Percentiles rank a stretch among this genome's conserved stretches.
Evolutionary conservation across 1,140 invertebrate species (phyloP).

Genomic region (Papilio polyxenes): DNA sequence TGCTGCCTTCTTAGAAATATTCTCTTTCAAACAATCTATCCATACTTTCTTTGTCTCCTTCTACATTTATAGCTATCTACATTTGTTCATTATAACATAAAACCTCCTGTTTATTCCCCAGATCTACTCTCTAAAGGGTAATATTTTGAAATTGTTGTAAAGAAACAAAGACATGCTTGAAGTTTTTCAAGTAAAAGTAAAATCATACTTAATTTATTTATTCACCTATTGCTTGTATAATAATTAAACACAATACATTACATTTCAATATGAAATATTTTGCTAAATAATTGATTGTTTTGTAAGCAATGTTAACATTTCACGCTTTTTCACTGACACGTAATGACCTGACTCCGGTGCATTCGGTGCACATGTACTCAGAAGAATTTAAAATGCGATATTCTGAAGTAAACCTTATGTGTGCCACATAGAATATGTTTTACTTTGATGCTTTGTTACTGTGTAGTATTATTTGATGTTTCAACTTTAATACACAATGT

Average conservation of each 20-base stretch:
- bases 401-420: slow-evolving; percentile 4
- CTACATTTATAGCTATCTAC: too few species aligned
- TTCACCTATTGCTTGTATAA: not conserved
- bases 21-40: not conserved
- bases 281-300: slow-evolving; percentile 10
- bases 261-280: not conserved
- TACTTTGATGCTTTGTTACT: not conserved
- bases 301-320: not conserved
- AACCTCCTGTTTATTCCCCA: too few species aligned
- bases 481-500: not conserved
- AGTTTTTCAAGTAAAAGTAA: not conserved
- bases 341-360: slow-evolving; percentile 30
- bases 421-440: not conserved
- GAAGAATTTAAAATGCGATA: not conserved
- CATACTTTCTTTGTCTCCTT: not conserved
- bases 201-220: too few species aligned
- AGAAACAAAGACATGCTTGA: not conserved
- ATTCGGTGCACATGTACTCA: slow-evolving; percentile 34
- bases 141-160: too few species aligned
- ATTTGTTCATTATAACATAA: too few species aligned
- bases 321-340: slow-evolving; percentile 26
- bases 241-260: not conserved
- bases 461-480: not conserved
- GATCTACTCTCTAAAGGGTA: too few species aligned
- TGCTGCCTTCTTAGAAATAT: too few species aligned